Evolutionary conservation across 2,888 invertebrate species (phyloP).

Genomic region (Apamea monoglypha): DNA sequence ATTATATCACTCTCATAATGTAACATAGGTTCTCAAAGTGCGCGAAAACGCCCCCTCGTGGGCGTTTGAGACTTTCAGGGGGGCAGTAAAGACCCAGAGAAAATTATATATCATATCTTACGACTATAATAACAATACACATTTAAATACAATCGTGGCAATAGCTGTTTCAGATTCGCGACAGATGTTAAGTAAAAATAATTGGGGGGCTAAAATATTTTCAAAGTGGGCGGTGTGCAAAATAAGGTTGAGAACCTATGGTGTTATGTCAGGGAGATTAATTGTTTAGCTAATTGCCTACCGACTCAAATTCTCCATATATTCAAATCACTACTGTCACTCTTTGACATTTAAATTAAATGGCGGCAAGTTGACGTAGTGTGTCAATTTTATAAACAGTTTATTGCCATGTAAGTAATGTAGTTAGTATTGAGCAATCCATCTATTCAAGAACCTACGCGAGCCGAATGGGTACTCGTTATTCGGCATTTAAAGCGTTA

Average conservation of each 20-base stretch:
- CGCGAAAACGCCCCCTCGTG: too few species aligned
- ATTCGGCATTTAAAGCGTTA: constrained; percentile 51
- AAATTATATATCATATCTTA: too few species aligned
- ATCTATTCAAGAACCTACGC: constrained; percentile 6
- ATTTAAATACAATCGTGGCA: too few species aligned
- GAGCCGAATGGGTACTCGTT: constrained; percentile 14
- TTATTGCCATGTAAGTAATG: neutral
- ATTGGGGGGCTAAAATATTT: too few species aligned
- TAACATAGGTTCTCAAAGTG: neutral
- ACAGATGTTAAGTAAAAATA: too few species aligned
- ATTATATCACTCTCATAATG: neutral
- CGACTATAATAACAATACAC: too few species aligned
- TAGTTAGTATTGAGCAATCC: constrained; percentile 1
- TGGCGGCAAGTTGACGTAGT: neutral
- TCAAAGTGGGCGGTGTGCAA: too few species aligned
- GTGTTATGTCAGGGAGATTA: neutral
- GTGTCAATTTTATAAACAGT: neutral
- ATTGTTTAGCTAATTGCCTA: neutral
- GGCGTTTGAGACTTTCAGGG: neutral
- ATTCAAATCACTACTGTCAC: neutral
- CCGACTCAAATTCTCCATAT: neutral
- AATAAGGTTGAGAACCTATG: too few species aligned
- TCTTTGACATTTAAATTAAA: neutral
- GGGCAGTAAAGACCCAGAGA: neutral
- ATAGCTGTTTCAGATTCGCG: too few species aligned